Conservation (phyloP, 2,888 invertebrate genomes). For the Drosophila picticornis region DNA sequence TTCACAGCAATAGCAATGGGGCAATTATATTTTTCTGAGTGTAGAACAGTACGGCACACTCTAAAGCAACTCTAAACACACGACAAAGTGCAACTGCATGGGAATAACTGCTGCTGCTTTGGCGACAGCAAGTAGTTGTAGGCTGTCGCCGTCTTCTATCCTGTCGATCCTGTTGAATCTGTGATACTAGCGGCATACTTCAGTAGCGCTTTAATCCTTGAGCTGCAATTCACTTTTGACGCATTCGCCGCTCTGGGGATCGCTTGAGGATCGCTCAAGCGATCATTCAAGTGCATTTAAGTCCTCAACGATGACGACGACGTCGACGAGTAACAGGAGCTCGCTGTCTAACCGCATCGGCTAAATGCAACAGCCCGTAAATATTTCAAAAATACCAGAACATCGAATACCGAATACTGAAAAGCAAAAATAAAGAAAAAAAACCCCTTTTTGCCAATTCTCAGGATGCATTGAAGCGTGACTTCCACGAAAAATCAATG, state of each 20-base stretch:
- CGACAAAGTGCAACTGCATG: not conserved
- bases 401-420: slow-evolving; percentile 4
- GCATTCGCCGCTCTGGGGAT: slow-evolving; percentile 54
- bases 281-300: slow-evolving; percentile 78
- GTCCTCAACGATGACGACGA: slow-evolving; percentile 46
- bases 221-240: slow-evolving; percentile 80
- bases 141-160: not conserved
- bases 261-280: slow-evolving; percentile 52
- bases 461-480: slow-evolving; percentile 56
- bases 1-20: not conserved
- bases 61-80: not conserved
- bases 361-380: slow-evolving; percentile 69
- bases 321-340: slow-evolving; percentile 45
- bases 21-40: not conserved
- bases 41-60: slow-evolving; percentile 5
- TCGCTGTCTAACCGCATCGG: slow-evolving; percentile 71
- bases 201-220: slow-evolving; percentile 70
- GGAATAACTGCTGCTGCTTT: slow-evolving; percentile 3
- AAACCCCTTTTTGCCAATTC: slow-evolving; percentile 60
- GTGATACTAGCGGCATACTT: slow-evolving; percentile 61
- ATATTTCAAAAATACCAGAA: slow-evolving; percentile 47
- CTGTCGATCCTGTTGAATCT: slow-evolving; percentile 7
- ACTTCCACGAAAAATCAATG: slow-evolving; percentile 19
- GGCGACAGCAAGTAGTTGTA: slow-evolving; percentile 60
- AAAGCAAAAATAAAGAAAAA: slow-evolving; percentile 6